Evolutionary conservation across 2,113 vertebrate species (phyloP).

Genomic region (Shinisaurus crocodilurus): DNA sequence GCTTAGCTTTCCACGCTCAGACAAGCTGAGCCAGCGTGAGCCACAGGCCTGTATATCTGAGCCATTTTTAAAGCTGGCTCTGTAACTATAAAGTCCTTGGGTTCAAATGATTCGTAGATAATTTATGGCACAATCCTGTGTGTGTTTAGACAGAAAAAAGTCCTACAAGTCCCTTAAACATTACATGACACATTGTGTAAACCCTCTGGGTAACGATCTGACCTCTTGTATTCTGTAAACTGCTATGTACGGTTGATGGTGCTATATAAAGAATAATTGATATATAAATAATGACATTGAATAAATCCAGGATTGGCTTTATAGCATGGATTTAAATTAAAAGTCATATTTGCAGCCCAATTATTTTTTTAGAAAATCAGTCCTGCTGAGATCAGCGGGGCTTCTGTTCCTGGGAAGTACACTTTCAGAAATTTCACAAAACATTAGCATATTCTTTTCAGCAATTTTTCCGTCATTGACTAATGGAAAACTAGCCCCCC

Average conservation of each 20-base stretch:
- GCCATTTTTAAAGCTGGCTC: background rate
- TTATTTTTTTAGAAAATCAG: background rate
- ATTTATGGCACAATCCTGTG: background rate
- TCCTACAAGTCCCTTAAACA: too few species aligned
- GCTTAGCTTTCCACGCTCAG: too few species aligned
- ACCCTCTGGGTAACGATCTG: background rate
- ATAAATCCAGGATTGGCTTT: slow-evolving; percentile 26
- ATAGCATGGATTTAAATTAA: slow-evolving; percentile 35
- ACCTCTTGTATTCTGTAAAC: background rate
- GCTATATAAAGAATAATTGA: background rate
- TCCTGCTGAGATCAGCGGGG: background rate
- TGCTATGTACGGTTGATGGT: background rate
- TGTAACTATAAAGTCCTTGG: too few species aligned
- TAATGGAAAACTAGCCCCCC: slow-evolving; percentile 46
- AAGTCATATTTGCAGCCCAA: slow-evolving; percentile 26
- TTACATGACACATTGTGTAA: background rate
- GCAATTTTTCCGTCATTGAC: slow-evolving; percentile 43
- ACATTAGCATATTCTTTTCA: slow-evolving; percentile 54
- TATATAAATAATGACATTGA: slow-evolving; percentile 37
- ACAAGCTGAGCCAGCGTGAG: too few species aligned
- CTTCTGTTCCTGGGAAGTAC: background rate
- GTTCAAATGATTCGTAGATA: background rate
- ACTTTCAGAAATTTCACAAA: slow-evolving; percentile 31
- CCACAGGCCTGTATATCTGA: too few species aligned
- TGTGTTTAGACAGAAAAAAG: too few species aligned